Evolutionary conservation across 1,140 invertebrate species (phyloP), one percentile per base, ranked within the genome.

Genomic region (Heliothis subflexa): DNA sequence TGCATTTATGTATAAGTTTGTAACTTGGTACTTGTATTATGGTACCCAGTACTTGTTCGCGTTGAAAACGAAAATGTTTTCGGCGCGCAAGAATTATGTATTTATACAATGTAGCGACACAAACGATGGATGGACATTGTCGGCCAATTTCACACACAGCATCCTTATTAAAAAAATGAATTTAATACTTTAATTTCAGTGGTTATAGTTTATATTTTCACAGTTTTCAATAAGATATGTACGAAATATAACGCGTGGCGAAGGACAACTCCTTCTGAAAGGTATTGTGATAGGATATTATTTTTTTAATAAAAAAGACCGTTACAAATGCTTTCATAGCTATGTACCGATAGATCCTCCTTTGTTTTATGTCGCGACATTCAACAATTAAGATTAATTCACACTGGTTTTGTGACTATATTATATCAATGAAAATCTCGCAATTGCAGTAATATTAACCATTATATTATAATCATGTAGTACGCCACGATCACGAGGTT

Each of bases 1-100:
- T 59, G 55, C 71, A 73, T 59, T 73, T 73, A 73, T 73, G 55
- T 73, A 73, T 73, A 73, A 73, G 55, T 55, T 55, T 72, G 13
- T 57, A 73, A 50, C 40, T 33, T 47, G n/a, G 71, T 73, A 73
- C 40, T 49, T 57, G 40, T 73, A 68, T 7, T 25, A 1, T 1
- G 21, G 71, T 61, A 73, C 71, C 61, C 28, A 14, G 64, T 50
- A 52, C 50, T 40, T 40, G 10, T 57, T 57, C 70, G 33, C 11
- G 14, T 33, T 61, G 49, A 28, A 50, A 14, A 25, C 49, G 4
- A 52, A 33, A 12, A 25, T 14, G 14, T 33, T 47, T 10, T 40
- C 13, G 4, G 25, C 50, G 50, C 16, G 50, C 25, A 54, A 18
- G 55, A 71, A 45, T 21, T 55, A 28, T 55, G 50, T 68, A 49